Conservation (phyloP, 2,113 vertebrate genomes). For the Eurystomus gularis region DNA sequence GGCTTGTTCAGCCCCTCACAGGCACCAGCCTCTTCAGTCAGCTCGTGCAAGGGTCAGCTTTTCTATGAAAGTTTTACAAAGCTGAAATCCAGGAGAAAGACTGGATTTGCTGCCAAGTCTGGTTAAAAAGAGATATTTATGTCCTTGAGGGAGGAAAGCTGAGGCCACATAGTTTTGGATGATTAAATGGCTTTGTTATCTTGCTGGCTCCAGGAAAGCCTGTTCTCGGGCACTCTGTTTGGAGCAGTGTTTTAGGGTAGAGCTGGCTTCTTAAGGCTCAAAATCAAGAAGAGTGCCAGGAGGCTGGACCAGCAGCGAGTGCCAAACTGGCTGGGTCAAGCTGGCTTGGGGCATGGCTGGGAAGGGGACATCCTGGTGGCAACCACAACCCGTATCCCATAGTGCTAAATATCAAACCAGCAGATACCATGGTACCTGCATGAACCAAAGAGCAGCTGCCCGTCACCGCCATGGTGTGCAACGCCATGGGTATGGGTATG, state of each 20-base stretch:
- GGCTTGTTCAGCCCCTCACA: not conserved
- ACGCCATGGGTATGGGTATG: accelerated
- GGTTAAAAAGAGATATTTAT: slow-evolving; percentile 37
- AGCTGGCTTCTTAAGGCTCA: not conserved
- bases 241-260: not conserved
- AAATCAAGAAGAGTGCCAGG: not conserved
- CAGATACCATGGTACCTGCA: not conserved
- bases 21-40: not conserved
- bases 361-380: not conserved
- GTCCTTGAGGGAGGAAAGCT: not conserved
- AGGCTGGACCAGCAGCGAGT: not conserved
- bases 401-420: not conserved
- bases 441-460: not conserved
- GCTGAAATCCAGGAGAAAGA: slow-evolving; percentile 5
- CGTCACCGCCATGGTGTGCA: accelerated
- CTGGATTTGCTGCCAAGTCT: not conserved
- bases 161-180: not conserved
- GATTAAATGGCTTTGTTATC: slow-evolving; percentile 23
- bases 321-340: not conserved
- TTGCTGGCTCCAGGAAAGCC: slow-evolving; percentile 16
- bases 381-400: not conserved
- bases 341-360: not conserved
- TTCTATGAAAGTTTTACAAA: not conserved
- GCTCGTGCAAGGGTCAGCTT: not conserved
- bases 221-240: not conserved